Base-by-base conservation (phyloP, 2,797 vertebrate genomes). In the Melanotaenia boesemani region DNA sequence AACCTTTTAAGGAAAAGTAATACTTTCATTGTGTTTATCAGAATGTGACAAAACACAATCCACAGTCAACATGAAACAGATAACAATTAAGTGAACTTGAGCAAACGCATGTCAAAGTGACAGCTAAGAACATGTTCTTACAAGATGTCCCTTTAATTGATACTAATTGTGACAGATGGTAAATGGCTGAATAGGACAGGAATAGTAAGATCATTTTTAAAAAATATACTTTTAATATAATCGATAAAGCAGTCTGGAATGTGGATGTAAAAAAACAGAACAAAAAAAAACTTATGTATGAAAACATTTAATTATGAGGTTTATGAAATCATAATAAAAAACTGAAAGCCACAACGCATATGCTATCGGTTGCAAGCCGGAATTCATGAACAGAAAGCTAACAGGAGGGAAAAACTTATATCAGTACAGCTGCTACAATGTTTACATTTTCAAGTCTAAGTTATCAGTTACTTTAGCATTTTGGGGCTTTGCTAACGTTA, bases 401-500 rank as follows among this genome's bases (percentile, higher is more conserved):
- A 58, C 3, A 58, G 4, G 9, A 57, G 16, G 36, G 12, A 61
- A 37, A 20, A 28, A 9, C 15, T 2, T 46, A 1, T 22, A 13
- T 60, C 36, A 18, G 8, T 18, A 2, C n/a, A n/a, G 6, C 5
- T 24, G 28, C 16, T 61, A 1, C 4, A 36, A 0, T 77, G 71
- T 84, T 83, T 81, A 81, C 63, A 69, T 71, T 64, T 62, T 34
- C 26, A 54, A 41, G 54, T 1, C 46, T 44, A 48, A 61, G 4
- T 44, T 50, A 22, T 41, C 73, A 72, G 28, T 70, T 28, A 56
- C 60, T 78, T 79, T 77, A 75, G 77, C 80, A n/a, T 57, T 30
- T 4, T 5, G 6, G 65, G 71, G 61, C 69, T 61, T 56, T 4
- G 61, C 71, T 85, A 74, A 22, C 54, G 57, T 74, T 90, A 88